phyloP scores from a whole-genome alignment of 2,113 vertebrate species.

The Nannospalax galili region DNA sequence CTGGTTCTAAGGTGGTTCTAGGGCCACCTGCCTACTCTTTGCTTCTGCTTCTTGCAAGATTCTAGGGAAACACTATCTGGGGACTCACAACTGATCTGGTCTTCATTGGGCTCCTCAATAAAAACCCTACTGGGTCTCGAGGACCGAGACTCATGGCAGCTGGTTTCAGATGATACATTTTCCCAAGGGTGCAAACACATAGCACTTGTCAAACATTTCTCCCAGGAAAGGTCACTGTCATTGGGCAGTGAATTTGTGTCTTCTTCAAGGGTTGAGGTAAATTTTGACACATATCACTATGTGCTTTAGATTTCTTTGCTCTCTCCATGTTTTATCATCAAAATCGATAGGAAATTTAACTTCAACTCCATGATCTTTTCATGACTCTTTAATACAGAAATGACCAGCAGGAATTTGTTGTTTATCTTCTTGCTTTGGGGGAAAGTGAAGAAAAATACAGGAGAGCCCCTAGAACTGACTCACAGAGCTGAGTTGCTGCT shows the following conservation, averaged over 20 bases:
- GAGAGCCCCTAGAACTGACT: neutral
- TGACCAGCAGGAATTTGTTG: neutral
- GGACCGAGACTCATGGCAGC: neutral
- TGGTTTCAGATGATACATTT: neutral
- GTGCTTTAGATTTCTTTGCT: neutral
- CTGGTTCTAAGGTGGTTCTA: neutral
- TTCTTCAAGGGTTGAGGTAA: slow-evolving; percentile 15
- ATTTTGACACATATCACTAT: neutral
- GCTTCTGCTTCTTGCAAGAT: neutral
- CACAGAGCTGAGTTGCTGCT: neutral
- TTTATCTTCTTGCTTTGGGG: neutral
- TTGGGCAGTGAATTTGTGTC: neutral
- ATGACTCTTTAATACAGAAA: neutral
- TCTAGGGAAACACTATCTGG: neutral
- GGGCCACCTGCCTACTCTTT: neutral
- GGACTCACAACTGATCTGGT: neutral
- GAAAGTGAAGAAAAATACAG: neutral
- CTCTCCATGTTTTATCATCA: neutral
- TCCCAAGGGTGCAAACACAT: neutral
- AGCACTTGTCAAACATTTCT: neutral
- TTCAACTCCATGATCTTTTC: neutral
- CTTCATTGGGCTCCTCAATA: neutral
- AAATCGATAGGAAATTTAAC: neutral
- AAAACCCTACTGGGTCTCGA: neutral
- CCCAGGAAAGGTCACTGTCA: neutral